A percentile compares a stretch with the other conserved stretches of the same genome.
Conservation (phyloP, 2,113 vertebrate species). For the Atrichornis clamosus region DNA sequence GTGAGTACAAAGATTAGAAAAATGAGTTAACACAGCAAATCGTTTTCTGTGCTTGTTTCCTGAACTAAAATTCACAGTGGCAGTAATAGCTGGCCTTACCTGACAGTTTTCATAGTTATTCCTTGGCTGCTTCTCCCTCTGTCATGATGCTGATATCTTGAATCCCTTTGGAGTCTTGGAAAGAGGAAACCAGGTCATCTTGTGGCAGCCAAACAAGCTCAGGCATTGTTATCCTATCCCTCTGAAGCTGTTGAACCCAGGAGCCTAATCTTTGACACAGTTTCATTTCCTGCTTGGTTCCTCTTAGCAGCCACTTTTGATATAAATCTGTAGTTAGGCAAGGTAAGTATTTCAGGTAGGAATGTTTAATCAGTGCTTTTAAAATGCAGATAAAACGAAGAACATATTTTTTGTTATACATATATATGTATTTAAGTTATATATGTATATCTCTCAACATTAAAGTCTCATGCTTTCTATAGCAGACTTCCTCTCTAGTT, state of each 20-base stretch:
- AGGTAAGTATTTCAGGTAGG: background rate
- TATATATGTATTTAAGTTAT: too few relatives aligned
- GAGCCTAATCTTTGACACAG: background rate
- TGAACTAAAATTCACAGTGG: background rate
- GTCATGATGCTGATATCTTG: background rate
- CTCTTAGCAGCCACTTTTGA: background rate
- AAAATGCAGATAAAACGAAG: background rate
- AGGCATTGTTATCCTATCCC: background rate
- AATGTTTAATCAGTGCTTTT: background rate
- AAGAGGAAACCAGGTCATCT: background rate
- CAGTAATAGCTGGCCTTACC: background rate
- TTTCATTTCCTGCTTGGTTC: background rate
- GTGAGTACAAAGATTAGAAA: background rate
- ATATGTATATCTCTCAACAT: background rate
- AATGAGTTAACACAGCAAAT: background rate
- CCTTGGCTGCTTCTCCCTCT: background rate
- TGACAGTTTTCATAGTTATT: background rate
- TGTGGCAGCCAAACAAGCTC: background rate
- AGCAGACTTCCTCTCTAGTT: background rate
- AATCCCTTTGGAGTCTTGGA: background rate
- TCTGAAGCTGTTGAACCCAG: background rate
- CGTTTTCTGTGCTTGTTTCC: background rate
- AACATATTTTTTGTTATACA: background rate
- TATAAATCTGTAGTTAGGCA: background rate
- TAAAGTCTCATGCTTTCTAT: background rate